Conservation (phyloP, 2,113 vertebrate genomes). For the Neofelis nebulosa region DNA sequence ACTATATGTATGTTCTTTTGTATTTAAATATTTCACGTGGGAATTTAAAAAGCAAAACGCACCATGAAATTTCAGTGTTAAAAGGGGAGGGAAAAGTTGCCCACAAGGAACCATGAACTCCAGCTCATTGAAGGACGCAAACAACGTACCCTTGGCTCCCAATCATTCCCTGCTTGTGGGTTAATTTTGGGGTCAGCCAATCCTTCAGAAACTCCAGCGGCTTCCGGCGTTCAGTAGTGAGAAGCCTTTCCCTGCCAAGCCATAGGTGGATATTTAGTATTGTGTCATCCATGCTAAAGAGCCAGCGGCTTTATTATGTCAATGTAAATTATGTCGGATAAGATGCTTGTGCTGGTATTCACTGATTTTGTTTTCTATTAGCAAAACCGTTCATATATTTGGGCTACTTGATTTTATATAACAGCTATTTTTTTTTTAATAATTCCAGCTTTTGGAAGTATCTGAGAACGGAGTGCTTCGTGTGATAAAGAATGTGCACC, state of each 20-base stretch:
- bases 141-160: fast-evolving
- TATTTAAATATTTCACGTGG: background rate
- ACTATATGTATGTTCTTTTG: background rate
- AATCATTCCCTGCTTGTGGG: background rate
- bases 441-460: background rate
- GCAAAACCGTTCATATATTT: background rate
- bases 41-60: background rate
- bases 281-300: background rate
- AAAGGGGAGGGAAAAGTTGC: background rate
- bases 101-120: background rate
- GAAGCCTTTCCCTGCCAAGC: background rate
- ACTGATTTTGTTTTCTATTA: background rate
- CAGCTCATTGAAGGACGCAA: background rate
- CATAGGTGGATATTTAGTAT: background rate
- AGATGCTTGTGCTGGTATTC: background rate
- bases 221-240: background rate
- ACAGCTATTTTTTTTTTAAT: background rate
- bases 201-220: background rate
- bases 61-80: background rate
- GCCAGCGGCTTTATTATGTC: background rate
- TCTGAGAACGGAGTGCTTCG: background rate
- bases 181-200: background rate
- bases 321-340: background rate
- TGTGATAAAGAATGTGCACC: background rate
- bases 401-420: background rate